These are phyloP conservation scores for Platycnemis pennipes DNA, from an alignment of 2,888 invertebrate genomes.

Conservation along the genomic window DNA sequence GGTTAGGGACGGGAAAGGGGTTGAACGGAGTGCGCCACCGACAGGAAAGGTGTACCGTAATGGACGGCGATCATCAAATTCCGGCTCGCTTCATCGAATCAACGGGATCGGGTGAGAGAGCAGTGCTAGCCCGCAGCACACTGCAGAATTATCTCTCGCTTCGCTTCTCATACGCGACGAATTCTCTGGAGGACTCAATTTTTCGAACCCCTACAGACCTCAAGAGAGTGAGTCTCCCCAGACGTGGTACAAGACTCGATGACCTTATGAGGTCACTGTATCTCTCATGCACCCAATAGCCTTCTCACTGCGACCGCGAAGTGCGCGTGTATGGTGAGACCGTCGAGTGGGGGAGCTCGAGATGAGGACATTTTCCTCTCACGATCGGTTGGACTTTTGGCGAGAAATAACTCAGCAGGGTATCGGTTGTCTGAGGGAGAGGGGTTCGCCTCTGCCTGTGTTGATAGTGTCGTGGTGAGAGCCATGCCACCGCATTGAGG, in stretches of 20 bases:
- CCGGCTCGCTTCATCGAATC: slow-evolving; percentile 25
- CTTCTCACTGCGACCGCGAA: background rate
- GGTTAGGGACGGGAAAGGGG: background rate
- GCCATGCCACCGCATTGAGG: background rate
- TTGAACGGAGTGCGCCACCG: background rate
- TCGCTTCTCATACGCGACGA: slow-evolving; percentile 50
- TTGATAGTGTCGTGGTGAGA: background rate
- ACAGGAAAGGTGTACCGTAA: background rate
- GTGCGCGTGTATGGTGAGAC: background rate
- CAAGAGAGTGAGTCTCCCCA: background rate
- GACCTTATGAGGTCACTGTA: background rate
- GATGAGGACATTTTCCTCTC: background rate
- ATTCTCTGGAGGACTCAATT: slow-evolving; percentile 39
- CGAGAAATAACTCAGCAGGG: background rate
- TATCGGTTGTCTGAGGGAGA: background rate
- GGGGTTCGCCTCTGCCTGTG: background rate
- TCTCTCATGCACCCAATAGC: background rate
- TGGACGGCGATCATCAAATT: background rate
- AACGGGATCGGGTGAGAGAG: background rate
- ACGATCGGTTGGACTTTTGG: background rate
- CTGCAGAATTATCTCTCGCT: slow-evolving; percentile 40
- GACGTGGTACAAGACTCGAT: slow-evolving; percentile 4
- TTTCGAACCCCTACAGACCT: background rate
- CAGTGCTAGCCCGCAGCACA: background rate
- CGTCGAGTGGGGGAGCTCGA: background rate